A percentile compares a stretch with the other conserved stretches of the same genome.
Evolutionary conservation across 2,113 vertebrate species (phyloP).

Genomic region (Pogona vitticeps): DNA sequence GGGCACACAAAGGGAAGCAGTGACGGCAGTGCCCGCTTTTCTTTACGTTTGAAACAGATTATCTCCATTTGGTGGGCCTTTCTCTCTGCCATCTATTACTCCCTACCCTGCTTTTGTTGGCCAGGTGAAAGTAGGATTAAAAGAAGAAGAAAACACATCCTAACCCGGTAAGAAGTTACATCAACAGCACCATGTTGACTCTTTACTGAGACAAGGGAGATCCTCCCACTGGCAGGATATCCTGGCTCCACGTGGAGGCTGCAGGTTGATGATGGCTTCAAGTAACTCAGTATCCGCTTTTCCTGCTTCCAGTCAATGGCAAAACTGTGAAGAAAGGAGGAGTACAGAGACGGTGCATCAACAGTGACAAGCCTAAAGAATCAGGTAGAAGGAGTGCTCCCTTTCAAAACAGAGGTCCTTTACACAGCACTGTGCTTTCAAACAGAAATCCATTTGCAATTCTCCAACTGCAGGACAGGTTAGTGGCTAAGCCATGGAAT

Average conservation of each 20-base stretch:
- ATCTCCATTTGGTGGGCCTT: neutral
- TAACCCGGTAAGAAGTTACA: neutral
- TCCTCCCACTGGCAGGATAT: conserved; percentile 1
- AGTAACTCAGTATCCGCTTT: conserved; percentile 9
- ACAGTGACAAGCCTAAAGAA: neutral
- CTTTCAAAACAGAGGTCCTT: neutral
- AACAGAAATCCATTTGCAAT: neutral
- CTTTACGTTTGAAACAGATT: no score
- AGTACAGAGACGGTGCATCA: neutral
- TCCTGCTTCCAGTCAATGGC: conserved; percentile 27
- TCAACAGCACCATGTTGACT: neutral
- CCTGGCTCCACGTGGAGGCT: conserved; percentile 20
- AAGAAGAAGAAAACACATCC: neutral
- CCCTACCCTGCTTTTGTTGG: neutral
- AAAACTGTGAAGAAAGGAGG: neutral
- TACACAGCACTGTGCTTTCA: neutral
- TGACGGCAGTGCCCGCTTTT: neutral
- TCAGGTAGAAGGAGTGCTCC: neutral
- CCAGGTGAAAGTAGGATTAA: no score
- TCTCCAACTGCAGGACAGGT: neutral
- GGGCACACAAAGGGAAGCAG: neutral
- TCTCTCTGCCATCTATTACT: neutral
- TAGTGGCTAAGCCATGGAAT: neutral
- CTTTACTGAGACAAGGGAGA: conserved; percentile 14
- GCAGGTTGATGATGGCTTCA: conserved; percentile 14